Percentiles rank a stretch among this genome's conserved stretches.
Evolutionary conservation across 2,888 invertebrate genomes (phyloP).

Genomic region (Caenorhabditis panamensis): DNA sequence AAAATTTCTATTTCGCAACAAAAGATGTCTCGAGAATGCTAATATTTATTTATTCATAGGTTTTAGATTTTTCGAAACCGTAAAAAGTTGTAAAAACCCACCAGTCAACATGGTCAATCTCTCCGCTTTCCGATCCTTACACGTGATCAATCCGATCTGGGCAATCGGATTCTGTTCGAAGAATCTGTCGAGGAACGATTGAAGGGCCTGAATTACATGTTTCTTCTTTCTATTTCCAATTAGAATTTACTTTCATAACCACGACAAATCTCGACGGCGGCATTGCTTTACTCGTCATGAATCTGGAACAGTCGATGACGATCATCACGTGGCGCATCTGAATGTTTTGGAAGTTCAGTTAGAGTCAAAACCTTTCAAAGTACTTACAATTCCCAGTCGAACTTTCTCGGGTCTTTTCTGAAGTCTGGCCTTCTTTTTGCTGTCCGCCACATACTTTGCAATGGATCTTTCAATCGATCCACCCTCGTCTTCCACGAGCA

Average conservation of each 20-base stretch:
- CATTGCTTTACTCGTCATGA: slow-evolving; percentile 95
- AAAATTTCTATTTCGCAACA: too few relatives aligned
- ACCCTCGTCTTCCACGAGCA: slow-evolving; percentile 95
- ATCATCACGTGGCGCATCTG: slow-evolving; percentile 95
- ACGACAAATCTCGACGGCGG: slow-evolving; percentile 87
- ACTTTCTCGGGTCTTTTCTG: slow-evolving; percentile 85
- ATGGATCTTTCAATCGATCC: slow-evolving; percentile 93
- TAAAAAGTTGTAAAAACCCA: too few relatives aligned
- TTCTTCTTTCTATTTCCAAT: too few relatives aligned
- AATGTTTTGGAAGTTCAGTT: slow-evolving; percentile 44
- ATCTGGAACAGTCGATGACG: slow-evolving; percentile 93
- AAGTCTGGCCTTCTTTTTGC: slow-evolving; percentile 85
- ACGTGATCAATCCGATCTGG: slow-evolving; percentile 93
- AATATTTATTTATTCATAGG: too few relatives aligned
- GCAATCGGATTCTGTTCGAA: slow-evolving; percentile 99
- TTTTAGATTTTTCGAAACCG: too few relatives aligned
- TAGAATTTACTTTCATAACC: slow-evolving; percentile 66
- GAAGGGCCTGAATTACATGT: slow-evolving; percentile 87
- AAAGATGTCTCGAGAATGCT: too few relatives aligned
- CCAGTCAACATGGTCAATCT: slow-evolving; percentile 92
- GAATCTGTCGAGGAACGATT: slow-evolving; percentile 95
- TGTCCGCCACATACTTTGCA: slow-evolving; percentile 92
- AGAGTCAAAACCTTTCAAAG: too few relatives aligned
- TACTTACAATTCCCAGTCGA: slow-evolving; percentile 89
- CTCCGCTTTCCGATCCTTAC: slow-evolving; percentile 95